These are phyloP conservation scores for Stenurella melanura DNA, from an alignment of 2,888 invertebrate species.

Conservation along the genomic window DNA sequence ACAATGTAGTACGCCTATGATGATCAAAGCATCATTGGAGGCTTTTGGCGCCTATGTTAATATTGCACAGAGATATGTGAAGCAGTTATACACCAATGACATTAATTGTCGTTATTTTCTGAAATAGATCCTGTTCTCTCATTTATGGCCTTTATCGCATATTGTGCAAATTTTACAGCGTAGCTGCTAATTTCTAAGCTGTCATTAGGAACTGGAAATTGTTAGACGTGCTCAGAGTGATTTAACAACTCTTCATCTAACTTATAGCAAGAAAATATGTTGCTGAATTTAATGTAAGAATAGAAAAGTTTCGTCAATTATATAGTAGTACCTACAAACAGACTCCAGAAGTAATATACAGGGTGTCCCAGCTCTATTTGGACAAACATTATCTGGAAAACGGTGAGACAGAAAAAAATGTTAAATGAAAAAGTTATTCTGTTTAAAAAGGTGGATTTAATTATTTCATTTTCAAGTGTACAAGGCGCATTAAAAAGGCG, in stretches of 20 bases:
- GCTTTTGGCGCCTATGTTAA: conserved; percentile 15
- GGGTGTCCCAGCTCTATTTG: no score
- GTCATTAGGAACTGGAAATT: background rate
- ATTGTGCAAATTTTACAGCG: conserved; percentile 10
- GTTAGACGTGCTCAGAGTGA: background rate
- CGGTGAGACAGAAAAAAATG: no score
- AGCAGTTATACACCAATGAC: background rate
- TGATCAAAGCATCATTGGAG: background rate
- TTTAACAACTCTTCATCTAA: background rate
- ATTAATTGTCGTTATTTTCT: conserved; percentile 20
- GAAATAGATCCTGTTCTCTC: background rate
- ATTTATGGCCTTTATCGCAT: background rate
- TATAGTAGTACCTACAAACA: no score
- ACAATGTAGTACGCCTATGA: background rate
- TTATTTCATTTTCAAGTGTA: no score
- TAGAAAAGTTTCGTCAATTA: no score
- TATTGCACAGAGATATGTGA: background rate
- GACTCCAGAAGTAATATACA: no score
- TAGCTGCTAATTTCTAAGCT: conserved; percentile 11
- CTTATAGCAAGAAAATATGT: background rate
- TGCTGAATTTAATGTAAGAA: no score
- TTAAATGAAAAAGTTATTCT: no score
- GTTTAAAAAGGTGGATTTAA: no score
- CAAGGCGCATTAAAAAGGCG: no score
- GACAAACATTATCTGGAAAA: no score